Conservation (phyloP, 2,888 invertebrate genomes). For the Tetragonula carbonaria region DNA sequence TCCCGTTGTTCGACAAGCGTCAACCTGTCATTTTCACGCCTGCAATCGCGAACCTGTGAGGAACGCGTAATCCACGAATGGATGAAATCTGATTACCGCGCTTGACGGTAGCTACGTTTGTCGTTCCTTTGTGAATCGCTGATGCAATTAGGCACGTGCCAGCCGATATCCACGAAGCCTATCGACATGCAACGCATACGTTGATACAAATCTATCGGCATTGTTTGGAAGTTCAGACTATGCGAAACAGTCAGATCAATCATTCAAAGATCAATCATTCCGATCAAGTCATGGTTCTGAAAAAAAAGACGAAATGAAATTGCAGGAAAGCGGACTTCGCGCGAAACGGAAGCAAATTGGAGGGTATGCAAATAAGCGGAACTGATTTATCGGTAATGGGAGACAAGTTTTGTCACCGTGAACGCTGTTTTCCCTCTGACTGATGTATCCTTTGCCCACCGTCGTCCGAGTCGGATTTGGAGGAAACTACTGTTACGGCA, state of each 20-base stretch:
- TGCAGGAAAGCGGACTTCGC: not conserved
- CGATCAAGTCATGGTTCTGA: not conserved
- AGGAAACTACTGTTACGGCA: conserved; percentile 7
- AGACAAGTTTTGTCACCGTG: conserved; percentile 2
- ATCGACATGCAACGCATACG: not conserved
- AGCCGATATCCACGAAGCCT: not conserved
- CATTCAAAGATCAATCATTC: not conserved
- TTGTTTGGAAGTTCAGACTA: not conserved
- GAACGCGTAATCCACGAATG: conserved; percentile 37
- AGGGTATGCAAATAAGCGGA: conserved; percentile 3
- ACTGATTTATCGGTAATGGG: not conserved
- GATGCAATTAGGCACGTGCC: not conserved
- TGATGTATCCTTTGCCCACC: too few species aligned
- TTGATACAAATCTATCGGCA: not conserved
- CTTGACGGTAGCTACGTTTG: not conserved
- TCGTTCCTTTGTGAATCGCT: conserved; percentile 34
- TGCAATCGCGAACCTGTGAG: not conserved
- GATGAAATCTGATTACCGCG: conserved; percentile 48
- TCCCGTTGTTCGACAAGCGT: not conserved
- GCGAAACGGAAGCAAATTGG: not conserved
- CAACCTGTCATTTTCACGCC: not conserved
- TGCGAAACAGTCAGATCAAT: not conserved
- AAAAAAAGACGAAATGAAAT: not conserved
- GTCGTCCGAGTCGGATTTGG: not conserved
- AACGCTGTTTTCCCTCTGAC: not conserved